Percentiles rank a stretch among this genome's conserved stretches.
Conservation (phyloP, 2,797 vertebrate genomes). For the Enteromius treurensis region DNA sequence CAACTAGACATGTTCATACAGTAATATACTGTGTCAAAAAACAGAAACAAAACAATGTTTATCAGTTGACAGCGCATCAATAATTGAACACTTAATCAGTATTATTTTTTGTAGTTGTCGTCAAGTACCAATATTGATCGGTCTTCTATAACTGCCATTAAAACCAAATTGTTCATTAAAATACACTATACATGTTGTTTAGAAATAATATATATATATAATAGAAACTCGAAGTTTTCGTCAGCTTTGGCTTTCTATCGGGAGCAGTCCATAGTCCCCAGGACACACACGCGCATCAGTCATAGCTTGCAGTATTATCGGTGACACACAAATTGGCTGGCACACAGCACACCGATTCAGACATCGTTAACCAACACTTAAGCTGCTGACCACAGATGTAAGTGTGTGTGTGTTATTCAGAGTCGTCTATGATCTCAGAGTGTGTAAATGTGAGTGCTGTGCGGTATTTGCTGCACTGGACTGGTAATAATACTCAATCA, state of each 20-base stretch:
- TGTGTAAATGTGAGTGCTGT: conserved; percentile 49
- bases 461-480: conserved; percentile 48
- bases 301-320: background rate
- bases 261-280: background rate
- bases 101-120: background rate
- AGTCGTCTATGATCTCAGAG: conserved; percentile 42
- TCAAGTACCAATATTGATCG: background rate
- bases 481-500: conserved; percentile 46
- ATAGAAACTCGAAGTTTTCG: background rate
- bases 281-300: background rate
- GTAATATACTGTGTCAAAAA: background rate
- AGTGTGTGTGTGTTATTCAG: conserved; percentile 43
- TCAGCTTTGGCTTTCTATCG: background rate
- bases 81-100: background rate
- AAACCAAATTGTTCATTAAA: background rate
- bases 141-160: background rate
- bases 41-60: background rate
- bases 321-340: conserved; percentile 27
- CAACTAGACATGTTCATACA: too few relatives aligned
- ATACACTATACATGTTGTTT: background rate
- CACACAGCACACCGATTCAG: background rate
- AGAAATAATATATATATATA: background rate
- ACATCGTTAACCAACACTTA: conserved; percentile 25
- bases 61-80: background rate
- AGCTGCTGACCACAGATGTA: conserved; percentile 18